A percentile compares a stretch with the other conserved stretches of the same genome.
Conservation (phyloP, 2,113 vertebrate species). For the Otis tarda region DNA sequence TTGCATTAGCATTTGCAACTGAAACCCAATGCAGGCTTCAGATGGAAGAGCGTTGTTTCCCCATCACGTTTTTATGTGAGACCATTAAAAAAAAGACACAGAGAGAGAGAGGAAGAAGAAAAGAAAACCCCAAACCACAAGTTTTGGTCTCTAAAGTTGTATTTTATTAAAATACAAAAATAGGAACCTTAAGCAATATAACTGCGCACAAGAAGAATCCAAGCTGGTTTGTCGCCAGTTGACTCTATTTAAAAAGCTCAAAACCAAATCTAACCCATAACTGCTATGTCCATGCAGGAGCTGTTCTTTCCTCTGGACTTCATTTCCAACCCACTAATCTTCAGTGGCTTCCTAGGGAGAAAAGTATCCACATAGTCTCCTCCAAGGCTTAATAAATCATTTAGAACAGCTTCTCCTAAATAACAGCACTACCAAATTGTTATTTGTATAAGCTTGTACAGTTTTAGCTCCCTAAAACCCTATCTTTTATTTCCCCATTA, state of each 20-base stretch:
- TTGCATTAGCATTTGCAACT: not conserved
- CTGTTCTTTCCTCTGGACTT: not conserved
- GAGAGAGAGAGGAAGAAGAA: not conserved
- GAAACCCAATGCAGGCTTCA: not conserved
- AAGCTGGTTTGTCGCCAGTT: not conserved
- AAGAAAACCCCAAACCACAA: not conserved
- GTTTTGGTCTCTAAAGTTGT: not conserved
- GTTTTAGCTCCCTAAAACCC: not conserved
- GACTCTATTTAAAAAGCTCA: not conserved
- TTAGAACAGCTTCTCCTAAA: not conserved
- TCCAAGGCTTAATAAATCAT: not conserved
- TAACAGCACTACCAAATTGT: not conserved
- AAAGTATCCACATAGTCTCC: not conserved
- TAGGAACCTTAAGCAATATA: not conserved
- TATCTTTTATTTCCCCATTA: not conserved
- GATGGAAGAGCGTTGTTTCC: not conserved
- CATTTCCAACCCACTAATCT: not conserved
- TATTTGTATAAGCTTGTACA: not conserved
- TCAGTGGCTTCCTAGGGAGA: not conserved
- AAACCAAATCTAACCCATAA: not conserved
- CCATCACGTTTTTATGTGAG: not conserved
- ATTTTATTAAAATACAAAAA: not conserved
- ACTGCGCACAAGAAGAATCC: not conserved
- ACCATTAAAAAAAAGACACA: not conserved
- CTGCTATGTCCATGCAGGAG: not conserved